phyloP scores from a whole-genome alignment of 2,797 vertebrate genomes.

The Micrastur ruficollis region DNA sequence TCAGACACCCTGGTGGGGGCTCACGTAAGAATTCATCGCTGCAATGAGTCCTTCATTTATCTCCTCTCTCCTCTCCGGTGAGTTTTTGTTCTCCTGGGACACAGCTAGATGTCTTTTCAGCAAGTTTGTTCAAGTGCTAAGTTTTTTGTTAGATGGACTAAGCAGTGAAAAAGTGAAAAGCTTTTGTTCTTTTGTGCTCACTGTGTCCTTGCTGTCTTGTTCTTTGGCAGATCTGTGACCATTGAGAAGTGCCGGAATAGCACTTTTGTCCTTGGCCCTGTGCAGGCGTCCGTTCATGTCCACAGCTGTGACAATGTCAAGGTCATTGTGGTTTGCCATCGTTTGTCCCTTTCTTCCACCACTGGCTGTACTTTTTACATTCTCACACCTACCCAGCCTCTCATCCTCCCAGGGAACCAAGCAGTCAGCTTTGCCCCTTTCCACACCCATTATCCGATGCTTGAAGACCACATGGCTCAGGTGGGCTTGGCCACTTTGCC shows the following conservation, averaged over 20 bases:
- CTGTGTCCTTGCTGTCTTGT: neutral
- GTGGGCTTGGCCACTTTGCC: slow-evolving; percentile 93
- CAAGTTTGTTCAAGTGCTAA: neutral
- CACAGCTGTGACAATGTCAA: slow-evolving; percentile 87
- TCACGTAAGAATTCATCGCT: slow-evolving; percentile 90
- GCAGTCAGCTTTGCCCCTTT: slow-evolving; percentile 88
- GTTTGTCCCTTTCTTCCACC: slow-evolving; percentile 83
- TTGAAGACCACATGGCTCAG: slow-evolving; percentile 96
- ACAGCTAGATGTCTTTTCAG: neutral
- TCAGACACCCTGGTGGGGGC: slow-evolving; percentile 88
- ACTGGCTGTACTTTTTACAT: slow-evolving; percentile 80
- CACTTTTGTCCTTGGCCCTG: slow-evolving; percentile 92
- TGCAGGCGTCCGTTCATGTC: slow-evolving; percentile 86
- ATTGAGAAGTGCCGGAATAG: slow-evolving; percentile 91
- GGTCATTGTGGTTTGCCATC: slow-evolving; percentile 84
- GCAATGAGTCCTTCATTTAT: slow-evolving; percentile 93
- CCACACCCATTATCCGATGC: slow-evolving; percentile 91
- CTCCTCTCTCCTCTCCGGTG: slow-evolving; percentile 93
- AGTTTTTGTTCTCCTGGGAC: neutral
- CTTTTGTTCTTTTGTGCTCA: neutral
- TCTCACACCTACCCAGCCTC: slow-evolving; percentile 87
- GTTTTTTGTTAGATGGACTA: neutral
- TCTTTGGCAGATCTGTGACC: slow-evolving; percentile 83
- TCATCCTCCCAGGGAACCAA: slow-evolving; percentile 88
- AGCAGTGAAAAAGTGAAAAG: neutral